phyloP scores from a whole-genome alignment of 1,140 invertebrate species.

The Lucilia cuprina region DNA sequence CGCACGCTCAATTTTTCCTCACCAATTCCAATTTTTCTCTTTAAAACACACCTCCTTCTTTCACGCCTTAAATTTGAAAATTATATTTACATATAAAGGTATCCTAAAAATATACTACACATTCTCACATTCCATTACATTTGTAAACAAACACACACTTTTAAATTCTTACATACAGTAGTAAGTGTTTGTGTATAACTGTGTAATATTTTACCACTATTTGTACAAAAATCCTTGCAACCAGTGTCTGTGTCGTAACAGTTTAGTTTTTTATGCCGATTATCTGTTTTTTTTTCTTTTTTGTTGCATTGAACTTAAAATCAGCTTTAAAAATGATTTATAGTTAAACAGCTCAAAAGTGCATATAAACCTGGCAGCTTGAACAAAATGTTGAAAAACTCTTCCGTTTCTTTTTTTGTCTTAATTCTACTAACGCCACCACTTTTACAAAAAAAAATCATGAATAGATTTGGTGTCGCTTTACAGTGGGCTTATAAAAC shows the following conservation, averaged over 20 bases:
- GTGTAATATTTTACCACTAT: background rate
- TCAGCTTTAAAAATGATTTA: constrained; percentile 15
- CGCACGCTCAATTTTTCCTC: background rate
- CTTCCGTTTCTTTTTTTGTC: too few species aligned
- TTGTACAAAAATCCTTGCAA: background rate
- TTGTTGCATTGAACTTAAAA: constrained; percentile 9
- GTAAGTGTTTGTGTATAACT: background rate
- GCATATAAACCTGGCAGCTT: background rate
- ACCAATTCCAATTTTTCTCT: background rate
- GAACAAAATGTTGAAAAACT: too few species aligned
- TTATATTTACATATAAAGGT: too few species aligned
- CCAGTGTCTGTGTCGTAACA: background rate
- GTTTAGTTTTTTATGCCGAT: background rate
- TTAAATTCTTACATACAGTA: background rate
- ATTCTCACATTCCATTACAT: too few species aligned
- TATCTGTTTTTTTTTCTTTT: background rate
- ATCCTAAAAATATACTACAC: too few species aligned
- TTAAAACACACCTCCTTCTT: background rate
- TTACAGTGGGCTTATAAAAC: too few species aligned
- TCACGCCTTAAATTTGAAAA: too few species aligned
- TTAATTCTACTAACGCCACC: too few species aligned
- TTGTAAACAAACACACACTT: background rate
- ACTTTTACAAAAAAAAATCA: too few species aligned
- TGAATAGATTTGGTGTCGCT: too few species aligned
- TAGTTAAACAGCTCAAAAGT: constrained; percentile 1